A percentile compares a stretch with the other conserved stretches of the same genome.
phyloP scores from a whole-genome alignment of 2,113 vertebrate genomes.

The Cyanistes caeruleus region DNA sequence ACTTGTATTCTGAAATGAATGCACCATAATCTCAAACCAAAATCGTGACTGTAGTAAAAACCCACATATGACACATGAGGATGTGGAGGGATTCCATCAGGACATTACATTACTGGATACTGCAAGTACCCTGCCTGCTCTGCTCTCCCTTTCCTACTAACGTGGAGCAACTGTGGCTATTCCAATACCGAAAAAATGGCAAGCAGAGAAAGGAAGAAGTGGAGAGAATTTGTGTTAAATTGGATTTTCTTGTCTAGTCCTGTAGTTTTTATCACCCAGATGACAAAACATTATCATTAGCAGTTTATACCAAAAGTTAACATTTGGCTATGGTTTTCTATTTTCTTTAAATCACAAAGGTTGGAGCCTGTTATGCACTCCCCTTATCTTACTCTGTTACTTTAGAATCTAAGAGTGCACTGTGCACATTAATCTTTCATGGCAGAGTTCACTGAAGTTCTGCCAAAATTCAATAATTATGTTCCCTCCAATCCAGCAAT shows the following conservation, averaged over 20 bases:
- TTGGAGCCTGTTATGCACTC: slow-evolving; percentile 24
- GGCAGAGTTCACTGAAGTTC: slow-evolving; percentile 72
- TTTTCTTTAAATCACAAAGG: slow-evolving; percentile 50
- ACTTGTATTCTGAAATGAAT: background rate
- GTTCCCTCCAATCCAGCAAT: slow-evolving; percentile 56
- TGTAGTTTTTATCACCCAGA: slow-evolving; percentile 45
- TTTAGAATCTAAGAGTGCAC: slow-evolving; percentile 47
- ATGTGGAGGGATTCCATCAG: background rate
- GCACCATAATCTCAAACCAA: background rate
- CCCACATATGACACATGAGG: background rate
- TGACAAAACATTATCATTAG: slow-evolving; percentile 52
- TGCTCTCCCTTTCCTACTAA: background rate
- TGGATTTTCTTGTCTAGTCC: slow-evolving; percentile 38
- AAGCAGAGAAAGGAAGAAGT: background rate
- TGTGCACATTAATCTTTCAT: slow-evolving; percentile 66
- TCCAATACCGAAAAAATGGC: background rate
- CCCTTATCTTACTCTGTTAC: slow-evolving; percentile 62
- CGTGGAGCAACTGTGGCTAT: background rate
- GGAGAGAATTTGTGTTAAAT: background rate
- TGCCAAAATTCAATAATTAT: slow-evolving; percentile 73
- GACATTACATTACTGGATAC: background rate
- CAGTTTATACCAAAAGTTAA: slow-evolving; percentile 36
- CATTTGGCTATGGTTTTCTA: slow-evolving; percentile 37
- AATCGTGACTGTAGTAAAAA: background rate
- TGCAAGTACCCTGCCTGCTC: background rate